These are phyloP conservation scores for Stichopus chloronotus DNA, from an alignment of 35 echinoderm and acorn worm genomes.

Conservation along the genomic window DNA sequence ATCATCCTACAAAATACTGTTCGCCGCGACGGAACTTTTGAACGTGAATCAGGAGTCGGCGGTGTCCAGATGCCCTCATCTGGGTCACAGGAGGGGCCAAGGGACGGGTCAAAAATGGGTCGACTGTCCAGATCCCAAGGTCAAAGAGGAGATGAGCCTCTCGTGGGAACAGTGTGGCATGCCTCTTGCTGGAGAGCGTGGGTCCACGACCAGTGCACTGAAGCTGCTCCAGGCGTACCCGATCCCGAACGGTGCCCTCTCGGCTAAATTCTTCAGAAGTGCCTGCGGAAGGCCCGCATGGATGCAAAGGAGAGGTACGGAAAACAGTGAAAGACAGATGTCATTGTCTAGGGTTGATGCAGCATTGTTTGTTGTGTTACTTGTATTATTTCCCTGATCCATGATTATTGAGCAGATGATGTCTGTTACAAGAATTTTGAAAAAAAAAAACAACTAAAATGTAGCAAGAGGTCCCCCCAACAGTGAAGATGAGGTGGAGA, in stretches of 20 bases:
- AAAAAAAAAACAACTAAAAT: neutral
- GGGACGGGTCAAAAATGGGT: no score
- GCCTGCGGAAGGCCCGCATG: constrained; percentile 25
- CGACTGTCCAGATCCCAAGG: neutral
- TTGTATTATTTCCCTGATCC: neutral
- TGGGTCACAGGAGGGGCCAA: no score
- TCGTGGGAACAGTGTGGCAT: constrained; percentile 27
- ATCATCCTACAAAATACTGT: no score
- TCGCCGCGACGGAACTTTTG: no score
- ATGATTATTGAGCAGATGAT: neutral
- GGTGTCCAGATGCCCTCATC: no score
- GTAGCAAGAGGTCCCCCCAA: neutral
- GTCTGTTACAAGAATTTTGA: neutral
- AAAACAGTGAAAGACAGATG: neutral
- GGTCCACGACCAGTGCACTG: neutral
- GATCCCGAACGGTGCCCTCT: constrained; percentile 38
- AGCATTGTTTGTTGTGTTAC: neutral
- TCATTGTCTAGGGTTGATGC: neutral
- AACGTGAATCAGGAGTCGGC: no score
- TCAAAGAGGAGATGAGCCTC: neutral
- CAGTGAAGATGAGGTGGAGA: neutral
- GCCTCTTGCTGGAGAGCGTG: constrained; percentile 18
- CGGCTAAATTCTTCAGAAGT: constrained; percentile 29
- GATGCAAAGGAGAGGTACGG: constrained; percentile 15
- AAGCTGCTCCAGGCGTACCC: constrained; percentile 26